Base-by-base conservation (phyloP, 1,140 invertebrate genomes). In the Conus ventricosus region DNA sequence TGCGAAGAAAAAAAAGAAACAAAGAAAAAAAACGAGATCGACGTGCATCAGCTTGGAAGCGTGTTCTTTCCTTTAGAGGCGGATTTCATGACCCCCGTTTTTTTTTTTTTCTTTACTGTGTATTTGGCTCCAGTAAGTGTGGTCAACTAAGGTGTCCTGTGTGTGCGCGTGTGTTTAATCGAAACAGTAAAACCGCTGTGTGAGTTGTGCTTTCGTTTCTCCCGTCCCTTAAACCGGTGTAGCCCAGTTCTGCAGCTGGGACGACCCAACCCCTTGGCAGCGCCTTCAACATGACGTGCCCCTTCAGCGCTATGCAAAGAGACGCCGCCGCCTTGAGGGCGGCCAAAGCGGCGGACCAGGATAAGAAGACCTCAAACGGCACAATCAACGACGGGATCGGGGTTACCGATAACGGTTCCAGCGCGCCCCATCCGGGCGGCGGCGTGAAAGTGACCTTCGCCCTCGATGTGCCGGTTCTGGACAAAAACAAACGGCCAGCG, bases 221-320 rank as follows among this genome's bases (percentile, higher is more conserved):
- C 20, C 13, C 7, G 20, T 17, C 15, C 20, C 4, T 23, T 71
- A 20, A 71, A 71, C 23, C 13, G 67, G 67, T 71, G 20, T 20
- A 63, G 17, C 60, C 60, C 60, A 2, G 1, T 71, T n/a, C 15
- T 23, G 0, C 11, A 20, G 6, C 0, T 7, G 6, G 23, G 6
- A 71, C 15, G 20, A 39, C 11, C 57, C 55, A 17, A 5, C 20
- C 71, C 78, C 15, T n/a, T 27, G 0, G 8, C 8, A 60, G 15
- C 57, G 8, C 57, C 8, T 11, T 23, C 51, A 88, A n/a, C 8
- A 84, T 89, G 88, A 88, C 71, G 27, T 90, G 87, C 76, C 87
- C 90, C 1, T 55, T 88, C 54, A 84, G 84, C 17, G 71, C 71
- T 15, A 87, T 87, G 71, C 39, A 55, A 6, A 54, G 54, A 27